These are phyloP conservation scores for Dissostichus mawsoni DNA, from an alignment of 2,113 vertebrate genomes.

Conservation along the genomic window DNA sequence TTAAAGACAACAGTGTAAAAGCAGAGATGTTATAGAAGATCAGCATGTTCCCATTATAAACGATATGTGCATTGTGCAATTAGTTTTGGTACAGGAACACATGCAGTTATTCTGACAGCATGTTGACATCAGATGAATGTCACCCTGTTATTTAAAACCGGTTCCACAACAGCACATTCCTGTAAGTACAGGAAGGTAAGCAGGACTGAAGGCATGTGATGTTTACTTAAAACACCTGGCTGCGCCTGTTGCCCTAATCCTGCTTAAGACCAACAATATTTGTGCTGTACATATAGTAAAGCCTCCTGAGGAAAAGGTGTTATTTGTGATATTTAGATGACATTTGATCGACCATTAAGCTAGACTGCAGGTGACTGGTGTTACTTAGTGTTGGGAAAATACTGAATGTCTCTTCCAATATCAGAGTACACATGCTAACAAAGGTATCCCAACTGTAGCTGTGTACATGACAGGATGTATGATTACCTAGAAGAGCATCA, in stretches of 20 bases:
- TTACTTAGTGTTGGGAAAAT: not conserved
- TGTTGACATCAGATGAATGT: conserved; percentile 9
- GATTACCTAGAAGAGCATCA: too few relatives aligned
- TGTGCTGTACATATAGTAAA: too few relatives aligned
- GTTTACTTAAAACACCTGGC: conserved; percentile 61
- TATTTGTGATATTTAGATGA: too few relatives aligned
- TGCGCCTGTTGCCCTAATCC: too few relatives aligned
- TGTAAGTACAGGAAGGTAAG: conserved; percentile 15
- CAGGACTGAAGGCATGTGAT: conserved; percentile 16
- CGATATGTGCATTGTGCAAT: not conserved
- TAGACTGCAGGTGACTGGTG: not conserved
- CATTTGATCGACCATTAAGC: not conserved
- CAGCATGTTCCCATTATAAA: not conserved
- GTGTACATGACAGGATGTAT: too few relatives aligned
- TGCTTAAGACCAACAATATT: too few relatives aligned
- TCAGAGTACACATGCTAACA: too few relatives aligned
- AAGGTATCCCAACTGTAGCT: too few relatives aligned
- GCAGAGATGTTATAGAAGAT: not conserved
- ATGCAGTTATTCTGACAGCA: not conserved
- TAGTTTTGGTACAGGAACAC: not conserved
- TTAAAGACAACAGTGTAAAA: not conserved
- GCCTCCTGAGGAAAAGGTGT: too few relatives aligned
- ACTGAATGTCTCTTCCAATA: too few relatives aligned
- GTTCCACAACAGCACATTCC: conserved; percentile 53
- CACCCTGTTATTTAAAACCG: conserved; percentile 56